Evolutionary conservation across 2,888 invertebrate species (phyloP), one percentile per base, ranked within the genome.

Genomic region (Drosophila parthenogenetica): DNA sequence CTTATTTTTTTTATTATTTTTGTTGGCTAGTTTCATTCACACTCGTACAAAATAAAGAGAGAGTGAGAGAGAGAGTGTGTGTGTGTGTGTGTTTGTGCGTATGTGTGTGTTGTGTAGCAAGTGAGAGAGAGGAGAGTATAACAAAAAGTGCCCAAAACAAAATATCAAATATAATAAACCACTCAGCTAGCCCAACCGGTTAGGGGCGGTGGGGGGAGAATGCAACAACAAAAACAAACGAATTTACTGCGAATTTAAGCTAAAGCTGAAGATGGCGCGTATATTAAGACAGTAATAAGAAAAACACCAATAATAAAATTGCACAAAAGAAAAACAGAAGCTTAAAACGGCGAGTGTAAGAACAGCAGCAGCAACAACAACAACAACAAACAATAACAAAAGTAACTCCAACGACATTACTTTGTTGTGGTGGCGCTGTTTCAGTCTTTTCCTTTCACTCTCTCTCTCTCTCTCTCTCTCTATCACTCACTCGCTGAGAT

Each of bases 181-280:
- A 35, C 11, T 4, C 35, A 35, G 13, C 32, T 42, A 69, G 13
- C 32, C 17, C 43, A 48, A 43, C 39, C 50, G 25, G 48, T 16
- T 42, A 29, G 48, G 19, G 53, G 57, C 53, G 25, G 42, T 39
- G 42, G 29, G 61, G 22, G n/a, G n/a, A n/a, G n/a, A n/a, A n/a
- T 14, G 51, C 22, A 13, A 13, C 35, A 35, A 35, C 35, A 35
- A 39, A 32, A 60, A 49, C 45, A 59, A 50, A 55, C 5, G 46
- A 22, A 46, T 46, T 51, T 7, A 39, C 46, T 61, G 71, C 68
- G 54, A 59, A 55, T n/a, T n/a, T n/a, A 64, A 29, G 8, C 29
- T 29, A 0, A 29, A 64, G 46, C 29, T 29, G 29, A 29, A 64
- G 46, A 58, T 51, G 70, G 78, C 71, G 74, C 67, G 61, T 74